These are phyloP conservation scores for Patella pellucida DNA, from an alignment of 2,888 invertebrate species.

Conservation along the genomic window DNA sequence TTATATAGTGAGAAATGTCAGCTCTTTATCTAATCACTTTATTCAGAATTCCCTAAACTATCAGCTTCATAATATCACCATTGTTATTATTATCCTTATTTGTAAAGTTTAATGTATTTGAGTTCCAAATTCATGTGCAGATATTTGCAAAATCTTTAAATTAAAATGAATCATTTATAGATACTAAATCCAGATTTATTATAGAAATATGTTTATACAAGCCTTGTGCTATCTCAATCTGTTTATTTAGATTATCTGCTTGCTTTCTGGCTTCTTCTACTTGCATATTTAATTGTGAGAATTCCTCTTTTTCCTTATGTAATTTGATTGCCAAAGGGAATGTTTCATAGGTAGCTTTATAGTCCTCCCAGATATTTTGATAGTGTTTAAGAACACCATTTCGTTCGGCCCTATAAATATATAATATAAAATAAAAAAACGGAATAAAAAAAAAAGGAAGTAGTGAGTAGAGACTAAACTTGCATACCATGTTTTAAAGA, in stretches of 20 bases:
- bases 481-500: no score
- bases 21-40: no score
- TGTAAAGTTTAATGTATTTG: no score
- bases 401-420: slow-evolving; percentile 31
- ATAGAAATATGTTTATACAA: background rate
- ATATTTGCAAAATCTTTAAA: background rate
- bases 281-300: slow-evolving; percentile 24
- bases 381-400: slow-evolving; percentile 38
- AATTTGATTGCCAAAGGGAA: slow-evolving; percentile 37
- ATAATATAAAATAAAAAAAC: background rate
- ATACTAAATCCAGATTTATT: no score
- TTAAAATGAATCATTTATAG: background rate
- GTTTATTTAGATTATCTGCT: slow-evolving; percentile 25
- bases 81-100: no score
- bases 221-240: slow-evolving; percentile 33
- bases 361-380: slow-evolving; percentile 40
- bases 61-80: background rate
- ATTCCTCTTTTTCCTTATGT: slow-evolving; percentile 25
- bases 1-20: no score
- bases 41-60: background rate
- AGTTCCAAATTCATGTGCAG: no score
- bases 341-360: slow-evolving; percentile 40
- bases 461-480: background rate
- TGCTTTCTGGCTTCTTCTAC: slow-evolving; percentile 22
- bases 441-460: background rate